Evolutionary conservation across 2,888 invertebrate species (phyloP), one percentile per base, ranked within the genome.

Genomic region (Cosmorhoe ocellata): DNA sequence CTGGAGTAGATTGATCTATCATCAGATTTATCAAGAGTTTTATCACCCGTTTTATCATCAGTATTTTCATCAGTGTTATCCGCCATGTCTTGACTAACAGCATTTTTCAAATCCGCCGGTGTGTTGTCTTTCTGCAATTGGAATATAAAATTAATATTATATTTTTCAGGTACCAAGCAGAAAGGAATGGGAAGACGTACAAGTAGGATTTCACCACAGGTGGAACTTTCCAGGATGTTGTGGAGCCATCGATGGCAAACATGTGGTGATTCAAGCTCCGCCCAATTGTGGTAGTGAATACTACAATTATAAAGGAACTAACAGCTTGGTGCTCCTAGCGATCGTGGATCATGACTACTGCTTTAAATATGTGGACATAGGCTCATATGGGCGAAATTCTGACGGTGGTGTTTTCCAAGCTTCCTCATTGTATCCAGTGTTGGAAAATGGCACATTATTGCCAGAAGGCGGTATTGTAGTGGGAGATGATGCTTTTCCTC

Each of bases 321-420:
- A 51, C 41, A 59, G 65, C 57, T 56, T 64, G 52, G 64, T 66
- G 33, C 51, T 67, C 14, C 46, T 67, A 51, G 68, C 65, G 42
- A 38, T 67, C 53, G 65, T 61, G 37, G 66, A 68, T 52, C 58
- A 61, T 54, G 61, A 69, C 52, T 70, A 67, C 52, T 61, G 61
- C 48, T 71, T 71, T 56, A 51, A 34, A 34, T 58, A 58, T 51
- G 48, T 54, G 26, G 48, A 58, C 43, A 46, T 58, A 42, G 58
- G 51, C 40, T 44, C 51, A 42, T 42, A 47, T 47, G 55, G 55
- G 41, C 46, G 49, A 47, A 47, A 47, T 51, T 50, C 55, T 32
- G 50, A 54, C 42, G 54, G 54, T 54, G 51, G 55, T 47, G 55
- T 55, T 50, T 51, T 51, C 44, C 50, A 51, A 47, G 40, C 42